Base-by-base conservation (phyloP, 2,797 vertebrate species). In the Catharus ustulatus region DNA sequence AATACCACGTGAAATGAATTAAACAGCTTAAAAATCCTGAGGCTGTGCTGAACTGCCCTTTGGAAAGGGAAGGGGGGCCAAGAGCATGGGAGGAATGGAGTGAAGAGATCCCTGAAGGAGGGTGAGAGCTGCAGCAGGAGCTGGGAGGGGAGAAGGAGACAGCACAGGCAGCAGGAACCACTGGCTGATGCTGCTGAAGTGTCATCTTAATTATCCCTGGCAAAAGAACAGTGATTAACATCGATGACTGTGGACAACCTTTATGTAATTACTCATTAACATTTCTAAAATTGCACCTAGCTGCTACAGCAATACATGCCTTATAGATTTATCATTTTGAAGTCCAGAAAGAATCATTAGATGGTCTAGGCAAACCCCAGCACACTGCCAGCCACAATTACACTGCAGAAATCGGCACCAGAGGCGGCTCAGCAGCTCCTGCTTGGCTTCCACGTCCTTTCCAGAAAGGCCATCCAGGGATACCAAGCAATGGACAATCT, bases 261-360 rank as follows among this genome's bases (percentile, higher is more conserved):
- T 91, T 92, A 91, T 95, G 94, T 97, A 96, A 97, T 97, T 96
- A 93, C 94, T 96, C 94, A 96, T 96, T 96, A 97, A 96, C 93
- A 93, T 92, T 96, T 94, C 95, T 96, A 93, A 96, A 96, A 96
- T 94, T 91, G 94, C 94, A 89, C 96, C 94, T 93, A 95, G 92
- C 92, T 95, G 90, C 93, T 91, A 71, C 66, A 85, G 95, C 95
- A 74, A 93, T 92, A 73, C 87, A 75, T 67, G 76, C 93, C 95
- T 94, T 92, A 95, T 75, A 87, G 91, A 93, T 96, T 85, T 90
- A 94, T 95, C 94, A 94, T 67, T 81, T 64, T 80, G 72, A 96
- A 96, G 94, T 82, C 93, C 89, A 61, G 87, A 77, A 96, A 85
- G 89, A 83, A 64, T 77, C 94, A 89, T 95, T 89, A 93, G 91